phyloP scores from a whole-genome alignment of 1,140 invertebrate genomes.

The Sitobion miscanthi region DNA sequence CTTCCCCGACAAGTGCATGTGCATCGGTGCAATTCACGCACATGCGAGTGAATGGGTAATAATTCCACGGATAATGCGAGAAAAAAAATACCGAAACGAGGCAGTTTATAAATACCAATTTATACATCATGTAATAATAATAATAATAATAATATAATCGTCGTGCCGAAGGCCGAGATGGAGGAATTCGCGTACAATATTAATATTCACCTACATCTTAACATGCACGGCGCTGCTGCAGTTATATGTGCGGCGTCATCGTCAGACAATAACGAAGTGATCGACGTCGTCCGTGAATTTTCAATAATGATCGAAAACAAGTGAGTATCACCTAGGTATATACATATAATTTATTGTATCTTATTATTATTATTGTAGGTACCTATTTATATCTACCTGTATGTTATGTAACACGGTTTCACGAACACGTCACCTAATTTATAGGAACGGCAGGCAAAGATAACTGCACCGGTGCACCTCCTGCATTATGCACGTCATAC shows the following conservation, averaged over 20 bases:
- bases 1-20: not conserved
- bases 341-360: too few relatives aligned
- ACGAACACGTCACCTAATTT: not conserved
- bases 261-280: not conserved
- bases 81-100: not conserved
- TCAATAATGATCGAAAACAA: not conserved
- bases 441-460: not conserved
- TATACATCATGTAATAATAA: not conserved
- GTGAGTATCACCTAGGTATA: not conserved
- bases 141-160: not conserved
- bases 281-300: not conserved
- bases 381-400: not conserved
- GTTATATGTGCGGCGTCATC: not conserved
- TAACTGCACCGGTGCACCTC: not conserved
- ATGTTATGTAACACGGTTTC: not conserved
- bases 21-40: constrained; percentile 3
- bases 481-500: not conserved
- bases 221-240: not conserved
- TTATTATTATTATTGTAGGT: too few relatives aligned
- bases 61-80: not conserved
- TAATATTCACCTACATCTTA: not conserved
- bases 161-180: not conserved
- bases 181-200: not conserved
- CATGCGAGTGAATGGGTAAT: not conserved
- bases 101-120: constrained; percentile 30